These are phyloP conservation scores for Microcaecilia unicolor DNA, from an alignment of 2,797 vertebrate genomes.

Conservation along the genomic window DNA sequence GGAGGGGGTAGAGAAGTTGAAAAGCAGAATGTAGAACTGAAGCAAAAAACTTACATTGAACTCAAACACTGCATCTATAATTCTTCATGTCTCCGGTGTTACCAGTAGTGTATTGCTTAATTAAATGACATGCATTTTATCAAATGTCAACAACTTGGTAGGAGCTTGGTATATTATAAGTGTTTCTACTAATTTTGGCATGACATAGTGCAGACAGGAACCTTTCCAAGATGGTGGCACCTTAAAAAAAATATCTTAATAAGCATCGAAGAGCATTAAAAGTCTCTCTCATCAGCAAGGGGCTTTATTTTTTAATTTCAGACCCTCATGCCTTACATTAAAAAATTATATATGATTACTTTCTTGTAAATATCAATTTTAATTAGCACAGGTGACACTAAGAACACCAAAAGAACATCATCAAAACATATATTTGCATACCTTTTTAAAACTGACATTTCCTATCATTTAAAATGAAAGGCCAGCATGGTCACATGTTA, in stretches of 20 bases:
- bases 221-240: conserved; percentile 3
- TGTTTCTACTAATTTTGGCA: conserved; percentile 2
- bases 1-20: too few relatives aligned
- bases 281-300: background rate
- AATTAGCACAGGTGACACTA: conserved; percentile 8
- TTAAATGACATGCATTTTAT: conserved; percentile 17
- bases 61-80: too few relatives aligned
- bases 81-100: too few relatives aligned
- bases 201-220: conserved; percentile 3
- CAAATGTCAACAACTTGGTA: conserved; percentile 20
- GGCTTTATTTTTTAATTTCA: background rate
- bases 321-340: conserved; percentile 2
- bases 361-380: conserved; percentile 18
- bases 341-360: conserved; percentile 4
- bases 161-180: conserved; percentile 14
- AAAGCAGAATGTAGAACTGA: too few relatives aligned
- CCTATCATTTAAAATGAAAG: too few relatives aligned
- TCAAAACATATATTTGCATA: too few relatives aligned
- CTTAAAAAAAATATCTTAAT: conserved; percentile 1
- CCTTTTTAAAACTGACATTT: too few relatives aligned
- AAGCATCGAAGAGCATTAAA: background rate
- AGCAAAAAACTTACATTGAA: too few relatives aligned
- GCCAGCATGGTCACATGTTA: too few relatives aligned
- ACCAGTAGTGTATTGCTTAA: conserved; percentile 17
- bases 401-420: conserved; percentile 1